Percentiles rank a stretch among this genome's conserved stretches.
These are phyloP conservation scores for Aurelia sp. DNA, from an alignment of 30 jellyfish, hydroid and myxozoan species.

Conservation along the genomic window DNA sequence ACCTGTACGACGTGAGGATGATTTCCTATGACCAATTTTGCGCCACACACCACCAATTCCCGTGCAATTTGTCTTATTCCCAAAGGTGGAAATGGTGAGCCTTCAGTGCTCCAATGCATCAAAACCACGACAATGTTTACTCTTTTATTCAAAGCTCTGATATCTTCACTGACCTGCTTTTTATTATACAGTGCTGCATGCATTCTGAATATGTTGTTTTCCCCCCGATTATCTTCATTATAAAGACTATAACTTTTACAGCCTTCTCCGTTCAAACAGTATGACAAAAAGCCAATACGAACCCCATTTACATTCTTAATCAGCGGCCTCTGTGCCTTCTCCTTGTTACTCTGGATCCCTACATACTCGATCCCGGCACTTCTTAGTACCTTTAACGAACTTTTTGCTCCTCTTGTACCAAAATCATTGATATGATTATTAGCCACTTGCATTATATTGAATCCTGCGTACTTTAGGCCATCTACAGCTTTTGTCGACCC, in stretches of 20 bases:
- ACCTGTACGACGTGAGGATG: slow-evolving; percentile 74
- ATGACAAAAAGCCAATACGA: slow-evolving; percentile 64
- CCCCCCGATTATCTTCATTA: too few relatives aligned
- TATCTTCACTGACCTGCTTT: background rate
- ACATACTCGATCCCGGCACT: slow-evolving; percentile 53
- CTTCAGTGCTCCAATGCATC: slow-evolving; percentile 79
- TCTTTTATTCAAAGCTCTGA: background rate
- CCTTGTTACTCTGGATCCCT: slow-evolving; percentile 43
- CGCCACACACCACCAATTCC: slow-evolving; percentile 47
- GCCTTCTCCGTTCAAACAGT: slow-evolving; percentile 69
- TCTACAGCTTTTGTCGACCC: slow-evolving; percentile 62
- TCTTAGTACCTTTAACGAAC: slow-evolving; percentile 30
- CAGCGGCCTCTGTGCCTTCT: slow-evolving; percentile 42
- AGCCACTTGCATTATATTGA: slow-evolving; percentile 51
- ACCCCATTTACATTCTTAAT: slow-evolving; percentile 68
- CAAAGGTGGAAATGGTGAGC: slow-evolving; percentile 50
- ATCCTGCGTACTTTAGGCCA: slow-evolving; percentile 71
- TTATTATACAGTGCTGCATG: too few relatives aligned
- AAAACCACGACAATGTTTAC: slow-evolving; percentile 61
- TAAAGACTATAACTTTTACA: background rate
- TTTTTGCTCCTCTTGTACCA: slow-evolving; percentile 53
- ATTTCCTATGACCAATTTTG: slow-evolving; percentile 54
- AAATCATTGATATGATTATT: slow-evolving; percentile 72
- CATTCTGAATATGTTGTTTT: too few relatives aligned
- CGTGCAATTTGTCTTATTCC: slow-evolving; percentile 37